Evolutionary conservation across 1,140 invertebrate genomes (phyloP), one percentile per base, ranked within the genome.

Genomic region (Neodiprion virginianus): DNA sequence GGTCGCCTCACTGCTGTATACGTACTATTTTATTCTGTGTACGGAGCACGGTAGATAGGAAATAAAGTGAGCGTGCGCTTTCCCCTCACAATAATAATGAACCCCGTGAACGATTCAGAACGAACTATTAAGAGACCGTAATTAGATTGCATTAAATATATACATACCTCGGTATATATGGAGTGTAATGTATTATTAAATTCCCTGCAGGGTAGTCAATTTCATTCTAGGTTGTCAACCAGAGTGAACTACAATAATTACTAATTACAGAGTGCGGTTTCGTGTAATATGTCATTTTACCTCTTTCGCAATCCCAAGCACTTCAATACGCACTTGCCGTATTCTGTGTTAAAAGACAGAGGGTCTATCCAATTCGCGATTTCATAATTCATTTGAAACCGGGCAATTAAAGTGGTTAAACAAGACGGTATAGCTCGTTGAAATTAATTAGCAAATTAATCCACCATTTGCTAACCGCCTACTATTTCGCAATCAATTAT

Each of bases 371-470:
- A 61, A 12, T 61, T 17, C n/a, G 53, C 5, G 53, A 14, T 61
- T 61, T 61, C n/a, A 61, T 61, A 61, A 61, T 61, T 61, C 53
- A 14, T 17, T 61, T 17, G 53, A 61, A 61, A 61, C 53, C 53
- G 11, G 53, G 53, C n/a, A 61, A 61, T 61, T 61, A 61, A 61
- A 17, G 4, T 7, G 11, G n/a, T 12, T 5, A 8, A 7, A 8
- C 8, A 17, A 61, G 53, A 61, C 53, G 28, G 28, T 40, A 40
- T 5, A 40, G 28, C 28, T 8, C 5, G 11, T 61, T 61, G 53
- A 61, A 61, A 61, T 61, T 61, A 61, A 61, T 61, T 61, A 53
- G n/a, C 50, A 53, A 53, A 53, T 53, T 11, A 53, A 11, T 53
- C 50, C 50, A 53, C 50, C 50, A 53, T 53, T 53, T 14, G 50